Base-by-base conservation (phyloP, 2,888 invertebrate genomes). In the Palloptera scutellata region DNA sequence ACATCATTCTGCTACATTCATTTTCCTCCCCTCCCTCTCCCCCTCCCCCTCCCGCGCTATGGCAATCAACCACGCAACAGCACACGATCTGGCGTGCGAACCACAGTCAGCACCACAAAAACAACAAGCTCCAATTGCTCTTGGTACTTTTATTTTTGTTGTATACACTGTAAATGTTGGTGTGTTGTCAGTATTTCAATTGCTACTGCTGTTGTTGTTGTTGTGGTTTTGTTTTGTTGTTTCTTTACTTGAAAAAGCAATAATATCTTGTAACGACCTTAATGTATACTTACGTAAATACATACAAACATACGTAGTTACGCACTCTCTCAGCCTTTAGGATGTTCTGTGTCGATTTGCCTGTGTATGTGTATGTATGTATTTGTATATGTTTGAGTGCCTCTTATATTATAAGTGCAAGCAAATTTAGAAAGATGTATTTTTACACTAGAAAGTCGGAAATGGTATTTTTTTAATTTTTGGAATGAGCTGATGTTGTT, bases 1-100 rank as follows among this genome's bases (percentile, higher is more conserved):
- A 1, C 55, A 62, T n/a, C 59, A 63, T 59, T 53, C 59, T 53
- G 12, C 6, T n/a, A n/a, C n/a, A n/a, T n/a, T n/a, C n/a, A n/a
- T n/a, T n/a, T n/a, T 19, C 4, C n/a, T 13, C 52, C 54, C n/a
- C 51, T 17, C n/a, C n/a, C 40, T n/a, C 59, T 53, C 15, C 6
- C 43, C 4, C n/a, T 13, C 52, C 54, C n/a, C 51, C n/a, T 9
- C n/a, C 40, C 53, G 40, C 48, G 13, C 58, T 11, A 51, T 19
- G 13, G n/a, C 15, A 48, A 5, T 13, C 11, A n/a, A 5, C 48
- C 4, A 8, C 48, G 13, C 15, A 48, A 48, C 15, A 15, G 5
- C 15, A 15, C 48, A 57, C 8, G 13, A 20, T 41, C 41, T 13
- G 1, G 62, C 15, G 17, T 3, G 43, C 59, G 10, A 19, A n/a